Evolutionary conservation across 2,888 invertebrate genomes (phyloP), one percentile per base, ranked within the genome.

Genomic region (Podotricha telesiphe): DNA sequence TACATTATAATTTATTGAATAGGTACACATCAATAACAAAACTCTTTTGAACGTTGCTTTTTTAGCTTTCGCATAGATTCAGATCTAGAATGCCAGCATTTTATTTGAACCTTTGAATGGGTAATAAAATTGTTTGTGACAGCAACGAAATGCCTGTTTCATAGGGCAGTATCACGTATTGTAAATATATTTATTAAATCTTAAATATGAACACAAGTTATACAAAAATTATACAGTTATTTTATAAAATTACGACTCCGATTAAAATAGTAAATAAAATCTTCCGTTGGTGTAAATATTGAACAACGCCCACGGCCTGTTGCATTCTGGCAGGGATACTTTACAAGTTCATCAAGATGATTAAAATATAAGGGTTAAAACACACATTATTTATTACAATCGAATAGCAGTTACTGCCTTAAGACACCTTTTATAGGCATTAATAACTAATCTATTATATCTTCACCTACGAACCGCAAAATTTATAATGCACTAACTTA

Each of bases 401-500:
- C 19, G 20, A 37, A 62, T 15, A 62, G 62, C 62, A 62, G 67
- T 67, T 62, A 62, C 67, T 67, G 67, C 67, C 67, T 53, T 67
- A 45, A 45, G 61, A 61, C 20, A 62, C 53, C 34, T 55, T 53
- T 58, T 22, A 61, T 47, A 65, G 66, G 64, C 53, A 65, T 70
- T 68, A 45, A 65, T 51, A 48, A 45, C 62, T 72, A 72, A 45
- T 37, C 65, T 68, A 68, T 42, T 55, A 63, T 68, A 68, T 70
- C 68, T 64, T 64, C 48, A 67, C 75, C 76, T 82, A 83, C 77
- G 79, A 82, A 78, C 79, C 73, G 79, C 80, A 83, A 85, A 85
- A 82, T 82, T 84, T 85, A 86, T 86, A 81, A 86, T 86, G 86
- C 83, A 82, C 82, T 86, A 87, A 80, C 72, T 73, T 71, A 70